Evolutionary conservation across 1,140 invertebrate genomes (phyloP), one percentile per base, ranked within the genome.

Genomic region (Penaeus chinensis): DNA sequence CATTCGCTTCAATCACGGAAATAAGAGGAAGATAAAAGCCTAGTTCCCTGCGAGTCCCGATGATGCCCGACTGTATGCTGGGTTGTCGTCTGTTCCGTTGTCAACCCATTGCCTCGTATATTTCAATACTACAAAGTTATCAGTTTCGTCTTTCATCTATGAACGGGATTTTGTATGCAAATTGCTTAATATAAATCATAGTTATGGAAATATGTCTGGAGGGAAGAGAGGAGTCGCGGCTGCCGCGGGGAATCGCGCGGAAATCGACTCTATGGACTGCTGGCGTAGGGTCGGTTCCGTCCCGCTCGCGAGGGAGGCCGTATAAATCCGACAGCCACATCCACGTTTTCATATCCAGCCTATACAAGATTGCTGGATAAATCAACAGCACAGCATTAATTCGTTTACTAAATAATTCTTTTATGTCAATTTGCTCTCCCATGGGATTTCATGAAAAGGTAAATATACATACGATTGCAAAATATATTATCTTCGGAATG

Each of bases 51-150:
- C 8, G 11, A 5, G 7, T 54, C 54, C 11, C 54, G 2, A 8
- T 71, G 22, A 24, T 2, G 18, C 18, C 20, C 66, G 32, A 71
- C n/a, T 32, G n/a, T 71, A n/a, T 13, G 66, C 16, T 71, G 32
- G 32, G n/a, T 24, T 71, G 22, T n/a, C 66, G 32, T 71, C n/a
- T 0, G 8, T 16, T 71, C 66, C n/a, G 18, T 24, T 24, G n/a
- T 71, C 66, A 54, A 54, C 10, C 61, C 84, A 85, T 85, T 66
- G 62, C 84, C 84, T 85, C 84, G 62, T 85, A 85, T 60, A 85
- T 85, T 85, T 79, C 84, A 85, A 85, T 85, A 85, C 84, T 65
- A 85, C 84, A 85, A 85, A 85, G 84, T 85, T 85, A 85, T 85
- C 84, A 85, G 84, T 85, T 85, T 85, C 76, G 84, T 85, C 84